phyloP scores from a whole-genome alignment of 1,140 invertebrate species.

The Panagrolaimus sp. region DNA sequence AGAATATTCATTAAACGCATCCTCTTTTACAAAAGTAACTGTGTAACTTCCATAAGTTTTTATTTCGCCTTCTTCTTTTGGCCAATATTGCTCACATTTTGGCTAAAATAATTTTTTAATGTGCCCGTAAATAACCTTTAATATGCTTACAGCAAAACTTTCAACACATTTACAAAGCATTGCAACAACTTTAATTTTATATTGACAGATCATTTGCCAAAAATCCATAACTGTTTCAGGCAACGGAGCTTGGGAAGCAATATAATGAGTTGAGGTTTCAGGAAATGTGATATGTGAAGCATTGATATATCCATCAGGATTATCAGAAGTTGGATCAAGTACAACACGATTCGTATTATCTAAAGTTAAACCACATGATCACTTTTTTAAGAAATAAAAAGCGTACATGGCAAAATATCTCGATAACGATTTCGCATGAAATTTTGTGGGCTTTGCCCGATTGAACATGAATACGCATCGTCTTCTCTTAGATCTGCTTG shows the following conservation, averaged over 20 bases:
- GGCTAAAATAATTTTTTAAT: constrained; percentile 8
- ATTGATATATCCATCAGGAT: constrained; percentile 26
- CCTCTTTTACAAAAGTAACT: constrained; percentile 19
- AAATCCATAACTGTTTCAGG: constrained; percentile 23
- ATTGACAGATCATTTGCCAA: constrained; percentile 30
- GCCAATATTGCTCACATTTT: constrained; percentile 18
- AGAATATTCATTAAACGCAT: constrained; percentile 23
- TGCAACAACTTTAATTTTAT: constrained; percentile 21
- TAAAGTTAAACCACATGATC: not conserved
- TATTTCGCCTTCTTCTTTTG: constrained; percentile 23
- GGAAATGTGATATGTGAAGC: constrained; percentile 26
- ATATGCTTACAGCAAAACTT: constrained; percentile 22
- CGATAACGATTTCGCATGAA: constrained; percentile 21
- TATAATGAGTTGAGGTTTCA: constrained; percentile 16
- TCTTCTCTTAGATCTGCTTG: constrained; percentile 21
- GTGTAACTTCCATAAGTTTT: constrained; percentile 15
- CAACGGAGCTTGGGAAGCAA: constrained; percentile 28
- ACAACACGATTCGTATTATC: constrained; percentile 24
- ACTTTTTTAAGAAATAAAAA: not conserved
- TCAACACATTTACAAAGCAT: constrained; percentile 30
- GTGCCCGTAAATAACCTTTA: not conserved
- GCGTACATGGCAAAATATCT: constrained; percentile 26
- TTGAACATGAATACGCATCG: constrained; percentile 26
- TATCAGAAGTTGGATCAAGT: not conserved
- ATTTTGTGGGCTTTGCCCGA: constrained; percentile 15